Evolutionary conservation across 2,797 vertebrate species (phyloP).

Genomic region (Oryzias dopingdopingensis): DNA sequence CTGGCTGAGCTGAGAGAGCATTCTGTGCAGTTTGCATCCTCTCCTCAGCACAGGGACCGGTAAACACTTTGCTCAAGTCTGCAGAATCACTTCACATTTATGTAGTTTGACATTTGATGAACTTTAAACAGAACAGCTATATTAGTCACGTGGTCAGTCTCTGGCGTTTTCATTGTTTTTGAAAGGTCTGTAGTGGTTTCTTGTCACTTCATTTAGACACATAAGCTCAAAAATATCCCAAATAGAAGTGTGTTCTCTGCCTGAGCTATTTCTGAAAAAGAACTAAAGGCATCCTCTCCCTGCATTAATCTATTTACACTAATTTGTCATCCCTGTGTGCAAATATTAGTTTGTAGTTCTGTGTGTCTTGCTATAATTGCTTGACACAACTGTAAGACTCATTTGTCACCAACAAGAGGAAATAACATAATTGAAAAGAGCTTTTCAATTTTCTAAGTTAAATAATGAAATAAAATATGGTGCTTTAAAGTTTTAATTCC

Average conservation of each 20-base stretch:
- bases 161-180: conserved; percentile 10
- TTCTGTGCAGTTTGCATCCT: conserved; percentile 29
- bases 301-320: conserved; percentile 67
- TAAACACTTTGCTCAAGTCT: conserved; percentile 21
- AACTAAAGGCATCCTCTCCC: conserved; percentile 55
- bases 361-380: conserved; percentile 69
- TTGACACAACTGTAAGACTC: conserved; percentile 64
- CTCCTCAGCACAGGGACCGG: conserved; percentile 11
- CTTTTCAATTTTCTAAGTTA: conserved; percentile 81
- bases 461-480: conserved; percentile 79
- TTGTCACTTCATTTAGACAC: conserved; percentile 3
- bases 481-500: conserved; percentile 75
- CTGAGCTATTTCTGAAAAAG: conserved; percentile 46
- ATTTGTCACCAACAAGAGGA: conserved; percentile 68
- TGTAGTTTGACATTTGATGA: conserved; percentile 30
- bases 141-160: not conserved
- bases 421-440: conserved; percentile 76
- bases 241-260: conserved; percentile 40
- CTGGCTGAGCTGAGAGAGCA: conserved; percentile 47
- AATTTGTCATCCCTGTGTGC: conserved; percentile 64
- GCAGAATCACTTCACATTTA: conserved; percentile 31
- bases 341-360: conserved; percentile 74
- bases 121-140: conserved; percentile 12
- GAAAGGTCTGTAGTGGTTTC: conserved; percentile 8
- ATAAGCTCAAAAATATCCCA: conserved; percentile 20